These are phyloP conservation scores for Etia nguti DNA, from an alignment of 2,113 vertebrate genomes.

Conservation along the genomic window DNA sequence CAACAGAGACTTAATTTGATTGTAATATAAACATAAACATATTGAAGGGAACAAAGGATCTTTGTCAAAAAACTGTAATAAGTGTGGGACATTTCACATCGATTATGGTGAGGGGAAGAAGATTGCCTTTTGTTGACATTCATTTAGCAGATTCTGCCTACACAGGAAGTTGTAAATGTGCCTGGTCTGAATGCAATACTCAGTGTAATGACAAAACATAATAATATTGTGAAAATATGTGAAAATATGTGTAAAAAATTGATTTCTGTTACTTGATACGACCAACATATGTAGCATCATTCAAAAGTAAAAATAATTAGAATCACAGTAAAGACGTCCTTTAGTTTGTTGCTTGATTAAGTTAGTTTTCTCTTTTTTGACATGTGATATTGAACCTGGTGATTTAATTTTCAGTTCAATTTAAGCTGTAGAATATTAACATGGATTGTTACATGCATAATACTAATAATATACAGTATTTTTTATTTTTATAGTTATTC, in stretches of 20 bases:
- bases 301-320: not conserved
- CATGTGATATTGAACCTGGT: not conserved
- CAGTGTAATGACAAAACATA: not conserved
- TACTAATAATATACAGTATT: not conserved
- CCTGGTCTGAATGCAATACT: not conserved
- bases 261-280: not conserved
- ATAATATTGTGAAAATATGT: no score
- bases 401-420: not conserved
- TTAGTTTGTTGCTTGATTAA: not conserved
- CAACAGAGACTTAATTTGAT: not conserved
- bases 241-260: not conserved
- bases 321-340: not conserved
- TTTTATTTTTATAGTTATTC: not conserved
- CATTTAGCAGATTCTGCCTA: not conserved
- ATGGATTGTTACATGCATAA: not conserved
- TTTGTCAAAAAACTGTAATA: not conserved
- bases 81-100: not conserved
- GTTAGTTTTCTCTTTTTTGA: not conserved
- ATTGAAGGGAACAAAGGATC: not conserved
- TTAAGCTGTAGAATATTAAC: not conserved
- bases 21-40: not conserved
- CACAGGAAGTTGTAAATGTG: not conserved
- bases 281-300: not conserved
- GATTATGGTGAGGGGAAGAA: not conserved
- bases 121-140: not conserved